Conservation (phyloP, 35 echinoderm and acorn worm species). For the Amphiura filiformis region DNA sequence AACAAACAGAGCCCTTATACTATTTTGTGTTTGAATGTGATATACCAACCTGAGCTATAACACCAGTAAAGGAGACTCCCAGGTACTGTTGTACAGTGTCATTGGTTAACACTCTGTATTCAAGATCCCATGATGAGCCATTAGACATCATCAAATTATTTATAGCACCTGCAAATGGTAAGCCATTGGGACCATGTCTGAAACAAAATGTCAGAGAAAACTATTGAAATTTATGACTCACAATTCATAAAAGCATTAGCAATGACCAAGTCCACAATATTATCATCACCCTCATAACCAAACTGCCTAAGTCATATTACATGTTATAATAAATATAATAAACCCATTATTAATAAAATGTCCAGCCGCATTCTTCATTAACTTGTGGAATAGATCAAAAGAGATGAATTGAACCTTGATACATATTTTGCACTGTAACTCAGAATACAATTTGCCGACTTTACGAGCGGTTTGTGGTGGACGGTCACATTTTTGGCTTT, state of each 20-base stretch:
- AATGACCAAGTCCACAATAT: neutral
- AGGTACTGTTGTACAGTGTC: conserved; percentile 28
- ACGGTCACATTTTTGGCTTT: too few species aligned
- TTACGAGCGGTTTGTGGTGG: too few species aligned
- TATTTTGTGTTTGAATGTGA: neutral
- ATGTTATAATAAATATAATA: too few species aligned
- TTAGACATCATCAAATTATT: conserved; percentile 59
- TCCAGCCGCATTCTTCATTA: too few species aligned
- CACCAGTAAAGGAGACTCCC: conserved; percentile 65
- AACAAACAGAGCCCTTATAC: too few species aligned
- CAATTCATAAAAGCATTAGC: neutral
- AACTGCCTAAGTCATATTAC: neutral
- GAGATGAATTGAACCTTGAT: too few species aligned
- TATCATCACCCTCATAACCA: too few species aligned
- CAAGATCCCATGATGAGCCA: conserved; percentile 4
- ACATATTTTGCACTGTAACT: too few species aligned
- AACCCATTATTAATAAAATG: too few species aligned
- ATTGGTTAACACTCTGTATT: conserved; percentile 28
- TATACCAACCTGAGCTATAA: conserved; percentile 60
- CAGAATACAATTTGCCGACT: too few species aligned
- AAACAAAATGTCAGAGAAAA: neutral
- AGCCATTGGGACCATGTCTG: conserved; percentile 81
- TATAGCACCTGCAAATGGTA: conserved; percentile 87
- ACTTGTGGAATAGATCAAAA: too few species aligned
- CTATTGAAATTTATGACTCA: neutral